A percentile compares a stretch with the other conserved stretches of the same genome.
These are phyloP conservation scores for Omphaloscelis lunosa DNA, from an alignment of 2,888 invertebrate genomes.

Conservation along the genomic window DNA sequence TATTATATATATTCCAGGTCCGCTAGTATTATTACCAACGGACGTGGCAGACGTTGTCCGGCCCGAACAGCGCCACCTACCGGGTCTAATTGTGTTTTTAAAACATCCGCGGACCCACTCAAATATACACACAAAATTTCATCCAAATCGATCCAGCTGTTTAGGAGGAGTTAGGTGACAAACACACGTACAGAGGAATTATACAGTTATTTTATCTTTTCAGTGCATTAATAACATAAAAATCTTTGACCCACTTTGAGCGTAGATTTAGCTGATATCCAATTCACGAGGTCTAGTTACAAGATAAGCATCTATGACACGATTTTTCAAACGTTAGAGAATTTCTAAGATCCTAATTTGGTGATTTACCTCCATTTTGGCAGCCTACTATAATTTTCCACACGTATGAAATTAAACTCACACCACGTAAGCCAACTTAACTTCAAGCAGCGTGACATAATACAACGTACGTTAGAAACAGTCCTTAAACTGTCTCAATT, in stretches of 20 bases:
- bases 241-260: not conserved
- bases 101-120: no score
- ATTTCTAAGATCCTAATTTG: not conserved
- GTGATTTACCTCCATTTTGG: not conserved
- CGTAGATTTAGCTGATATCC: not conserved
- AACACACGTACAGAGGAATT: no score
- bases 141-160: no score
- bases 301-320: not conserved
- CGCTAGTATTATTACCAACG: no score
- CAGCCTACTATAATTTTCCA: not conserved
- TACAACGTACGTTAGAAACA: slow-evolving; percentile 23
- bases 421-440: slow-evolving; percentile 19
- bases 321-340: not conserved
- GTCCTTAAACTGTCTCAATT: slow-evolving; percentile 51
- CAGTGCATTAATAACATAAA: not conserved
- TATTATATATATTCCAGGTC: no score
- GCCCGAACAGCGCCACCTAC: no score
- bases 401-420: slow-evolving; percentile 19
- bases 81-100: no score
- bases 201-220: not conserved
- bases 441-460: slow-evolving; percentile 38
- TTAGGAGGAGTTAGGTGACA: no score
- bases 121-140: no score
- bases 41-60: no score
- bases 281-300: not conserved